Conservation (phyloP, 2,113 vertebrate genomes). For the Varanus salvator region DNA sequence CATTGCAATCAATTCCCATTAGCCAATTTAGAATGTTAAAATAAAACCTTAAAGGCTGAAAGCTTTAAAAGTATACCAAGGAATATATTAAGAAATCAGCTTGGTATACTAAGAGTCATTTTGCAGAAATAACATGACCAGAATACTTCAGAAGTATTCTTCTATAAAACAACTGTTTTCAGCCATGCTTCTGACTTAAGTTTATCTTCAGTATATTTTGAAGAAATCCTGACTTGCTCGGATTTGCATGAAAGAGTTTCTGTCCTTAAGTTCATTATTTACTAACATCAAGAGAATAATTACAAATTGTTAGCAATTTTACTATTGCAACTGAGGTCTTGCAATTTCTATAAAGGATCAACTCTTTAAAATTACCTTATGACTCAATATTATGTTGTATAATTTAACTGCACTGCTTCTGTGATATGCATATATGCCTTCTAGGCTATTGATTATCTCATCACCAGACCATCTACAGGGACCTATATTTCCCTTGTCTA, state of each 20-base stretch:
- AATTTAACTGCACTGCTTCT: neutral
- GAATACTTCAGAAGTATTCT: neutral
- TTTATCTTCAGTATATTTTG: neutral
- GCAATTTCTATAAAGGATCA: neutral
- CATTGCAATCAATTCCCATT: neutral
- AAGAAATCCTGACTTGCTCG: neutral
- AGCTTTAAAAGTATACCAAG: neutral
- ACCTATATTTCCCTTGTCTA: no score
- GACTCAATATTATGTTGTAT: neutral
- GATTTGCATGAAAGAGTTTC: neutral
- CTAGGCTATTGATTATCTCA: neutral
- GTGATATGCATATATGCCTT: neutral
- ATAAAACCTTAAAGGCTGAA: neutral
- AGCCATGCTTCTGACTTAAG: neutral
- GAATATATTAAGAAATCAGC: neutral
- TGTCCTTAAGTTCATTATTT: neutral
- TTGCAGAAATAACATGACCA: neutral
- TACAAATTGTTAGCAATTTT: neutral
- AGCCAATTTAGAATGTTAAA: neutral
- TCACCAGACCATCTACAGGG: neutral
- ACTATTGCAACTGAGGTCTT: neutral
- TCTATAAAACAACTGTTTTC: neutral
- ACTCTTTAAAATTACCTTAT: neutral
- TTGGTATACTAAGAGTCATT: neutral
- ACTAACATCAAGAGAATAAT: neutral